Evolutionary conservation across 2,797 vertebrate genomes (phyloP).

Genomic region (Sebastes trivittatus): DNA sequence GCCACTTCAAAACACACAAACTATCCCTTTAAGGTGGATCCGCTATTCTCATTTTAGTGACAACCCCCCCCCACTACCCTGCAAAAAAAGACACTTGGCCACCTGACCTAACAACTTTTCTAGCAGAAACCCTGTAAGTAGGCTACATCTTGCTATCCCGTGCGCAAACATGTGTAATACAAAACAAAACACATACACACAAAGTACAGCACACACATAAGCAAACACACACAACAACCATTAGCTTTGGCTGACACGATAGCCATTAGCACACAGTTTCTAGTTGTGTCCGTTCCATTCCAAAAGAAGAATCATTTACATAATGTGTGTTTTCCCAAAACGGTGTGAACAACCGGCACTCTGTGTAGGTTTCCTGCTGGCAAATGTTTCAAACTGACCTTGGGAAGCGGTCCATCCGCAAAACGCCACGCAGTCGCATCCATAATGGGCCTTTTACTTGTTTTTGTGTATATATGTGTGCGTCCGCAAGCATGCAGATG

Average conservation of each 20-base stretch:
- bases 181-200: slow-evolving; percentile 3
- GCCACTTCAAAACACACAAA: too few species aligned
- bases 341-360: slow-evolving; percentile 80
- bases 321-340: slow-evolving; percentile 85
- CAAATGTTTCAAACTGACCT: slow-evolving; percentile 87
- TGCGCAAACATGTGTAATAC: neutral
- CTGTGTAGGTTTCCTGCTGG: slow-evolving; percentile 82
- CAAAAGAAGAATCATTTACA: slow-evolving; percentile 84
- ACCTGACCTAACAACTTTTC: neutral
- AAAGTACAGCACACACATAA: slow-evolving; percentile 23
- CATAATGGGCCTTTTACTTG: slow-evolving; percentile 86
- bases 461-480: slow-evolving; percentile 66
- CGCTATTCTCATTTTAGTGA: too few species aligned
- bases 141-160: neutral
- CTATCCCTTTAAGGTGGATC: too few species aligned
- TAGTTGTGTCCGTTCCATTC: slow-evolving; percentile 73
- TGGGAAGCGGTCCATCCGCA: slow-evolving; percentile 80
- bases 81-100: too few species aligned
- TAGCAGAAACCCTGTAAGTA: neutral
- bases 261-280: slow-evolving; percentile 78
- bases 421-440: slow-evolving; percentile 72
- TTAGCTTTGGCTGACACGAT: slow-evolving; percentile 81
- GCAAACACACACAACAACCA: slow-evolving; percentile 63
- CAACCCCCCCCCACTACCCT: too few species aligned
- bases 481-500: slow-evolving; percentile 48